A percentile compares a stretch with the other conserved stretches of the same genome.
Evolutionary conservation across 2,113 vertebrate species (phyloP).

Genomic region (Corythoichthys haematopterus): DNA sequence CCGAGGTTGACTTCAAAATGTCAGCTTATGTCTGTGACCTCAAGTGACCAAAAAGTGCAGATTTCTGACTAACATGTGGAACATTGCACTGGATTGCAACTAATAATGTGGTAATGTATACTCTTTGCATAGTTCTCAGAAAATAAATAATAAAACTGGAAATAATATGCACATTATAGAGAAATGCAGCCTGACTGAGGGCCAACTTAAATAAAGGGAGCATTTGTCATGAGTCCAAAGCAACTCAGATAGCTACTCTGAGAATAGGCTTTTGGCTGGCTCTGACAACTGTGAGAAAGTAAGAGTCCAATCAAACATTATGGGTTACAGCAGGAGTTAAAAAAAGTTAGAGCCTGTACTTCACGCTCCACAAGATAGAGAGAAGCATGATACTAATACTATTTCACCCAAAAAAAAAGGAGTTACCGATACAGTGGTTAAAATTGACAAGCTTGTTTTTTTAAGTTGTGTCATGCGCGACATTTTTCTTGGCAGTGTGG

Average conservation of each 20-base stretch:
- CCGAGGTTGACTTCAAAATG: neutral
- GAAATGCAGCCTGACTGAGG: slow-evolving; percentile 36
- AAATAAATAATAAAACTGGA: slow-evolving; percentile 27
- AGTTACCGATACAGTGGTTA: neutral
- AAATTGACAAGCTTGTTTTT: neutral
- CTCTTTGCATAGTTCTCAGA: slow-evolving; percentile 16
- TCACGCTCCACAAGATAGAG: neutral
- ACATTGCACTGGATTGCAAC: neutral
- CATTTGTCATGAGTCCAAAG: slow-evolving; percentile 50
- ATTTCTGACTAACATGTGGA: neutral
- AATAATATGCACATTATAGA: slow-evolving; percentile 37
- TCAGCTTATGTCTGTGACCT: neutral
- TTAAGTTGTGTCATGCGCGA: neutral
- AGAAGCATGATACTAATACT: neutral
- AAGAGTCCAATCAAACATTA: slow-evolving; percentile 43
- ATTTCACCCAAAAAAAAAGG: no score
- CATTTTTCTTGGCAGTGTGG: slow-evolving; percentile 1
- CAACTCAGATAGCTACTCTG: slow-evolving; percentile 60
- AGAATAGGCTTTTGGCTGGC: slow-evolving; percentile 62
- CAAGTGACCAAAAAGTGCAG: neutral
- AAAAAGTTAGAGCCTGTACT: slow-evolving; percentile 19
- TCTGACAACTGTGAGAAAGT: slow-evolving; percentile 69
- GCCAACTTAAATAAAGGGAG: slow-evolving; percentile 58
- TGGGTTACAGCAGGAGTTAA: slow-evolving; percentile 3
- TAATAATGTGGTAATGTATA: slow-evolving; percentile 12